These are phyloP conservation scores for Thomomys bottae DNA, from an alignment of 2,113 vertebrate genomes.

Conservation along the genomic window DNA sequence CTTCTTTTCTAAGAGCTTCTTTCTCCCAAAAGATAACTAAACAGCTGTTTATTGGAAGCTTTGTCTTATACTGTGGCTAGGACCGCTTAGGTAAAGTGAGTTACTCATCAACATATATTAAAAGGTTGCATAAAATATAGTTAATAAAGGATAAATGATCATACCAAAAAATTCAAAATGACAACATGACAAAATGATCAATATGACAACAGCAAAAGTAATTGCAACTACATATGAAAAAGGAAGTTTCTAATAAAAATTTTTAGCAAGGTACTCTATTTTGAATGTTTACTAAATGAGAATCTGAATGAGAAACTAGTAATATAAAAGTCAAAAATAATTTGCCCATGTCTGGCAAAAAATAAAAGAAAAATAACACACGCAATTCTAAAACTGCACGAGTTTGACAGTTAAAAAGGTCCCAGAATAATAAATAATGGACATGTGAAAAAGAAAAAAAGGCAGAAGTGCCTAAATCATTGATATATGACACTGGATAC, in stretches of 20 bases:
- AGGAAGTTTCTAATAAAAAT: not conserved
- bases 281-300: not conserved
- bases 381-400: not conserved
- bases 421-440: not conserved
- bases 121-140: not conserved
- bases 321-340: not conserved
- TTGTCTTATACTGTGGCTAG: not conserved
- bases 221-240: not conserved
- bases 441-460: not conserved
- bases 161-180: not conserved
- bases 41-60: not conserved
- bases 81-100: not conserved
- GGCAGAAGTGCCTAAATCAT: not conserved
- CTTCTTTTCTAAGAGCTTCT: not conserved
- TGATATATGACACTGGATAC: not conserved
- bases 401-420: not conserved
- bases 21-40: not conserved
- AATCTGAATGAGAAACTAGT: conserved; percentile 19
- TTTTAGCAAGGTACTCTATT: not conserved
- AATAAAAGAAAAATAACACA: not conserved
- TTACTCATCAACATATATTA: not conserved
- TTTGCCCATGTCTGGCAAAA: not conserved
- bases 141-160: not conserved
- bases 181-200: not conserved
- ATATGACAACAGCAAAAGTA: not conserved